Evolutionary conservation across 37 sponge, comb jelly and placozoan genomes (phyloP).

Genomic region (Tethya wilhelma): DNA sequence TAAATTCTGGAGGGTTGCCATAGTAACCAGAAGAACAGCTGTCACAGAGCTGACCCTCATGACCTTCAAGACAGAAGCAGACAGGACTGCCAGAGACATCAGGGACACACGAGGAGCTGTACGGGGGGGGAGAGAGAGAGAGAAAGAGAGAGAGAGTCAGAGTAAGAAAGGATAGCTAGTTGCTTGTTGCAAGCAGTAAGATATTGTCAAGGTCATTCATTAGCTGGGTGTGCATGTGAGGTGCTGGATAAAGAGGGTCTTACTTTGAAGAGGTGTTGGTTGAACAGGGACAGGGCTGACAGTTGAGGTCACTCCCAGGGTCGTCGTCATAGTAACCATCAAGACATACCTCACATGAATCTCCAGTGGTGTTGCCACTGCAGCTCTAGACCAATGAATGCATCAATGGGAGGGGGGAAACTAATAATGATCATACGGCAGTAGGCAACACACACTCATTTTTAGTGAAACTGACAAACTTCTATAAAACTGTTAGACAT

Average conservation of each 20-base stretch:
- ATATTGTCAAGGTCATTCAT: too few species aligned
- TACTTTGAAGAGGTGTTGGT: constrained; percentile 32
- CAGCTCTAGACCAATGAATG: too few species aligned
- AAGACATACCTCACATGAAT: constrained; percentile 20
- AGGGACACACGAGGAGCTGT: constrained; percentile 15
- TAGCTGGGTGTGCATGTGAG: too few species aligned
- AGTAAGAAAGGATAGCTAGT: too few species aligned
- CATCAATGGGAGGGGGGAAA: too few species aligned
- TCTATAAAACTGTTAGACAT: too few species aligned
- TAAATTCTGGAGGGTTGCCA: constrained; percentile 34
- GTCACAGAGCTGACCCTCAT: constrained; percentile 32
- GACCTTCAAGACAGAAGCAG: constrained; percentile 35
- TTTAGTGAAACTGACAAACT: too few species aligned
- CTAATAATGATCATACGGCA: too few species aligned
- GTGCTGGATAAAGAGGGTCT: neutral
- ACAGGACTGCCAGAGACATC: neutral
- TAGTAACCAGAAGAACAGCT: constrained; percentile 35
- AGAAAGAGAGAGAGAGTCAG: constrained; percentile 41
- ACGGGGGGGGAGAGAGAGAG: neutral
- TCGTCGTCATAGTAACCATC: constrained; percentile 33
- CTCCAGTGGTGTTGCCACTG: constrained; percentile 28
- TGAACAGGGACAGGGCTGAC: constrained; percentile 33
- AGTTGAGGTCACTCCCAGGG: neutral
- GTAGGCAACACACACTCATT: too few species aligned
- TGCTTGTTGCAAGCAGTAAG: constrained; percentile 25